Evolutionary conservation across 2,888 invertebrate genomes (phyloP).

Genomic region (Eupithecia dodoneata): DNA sequence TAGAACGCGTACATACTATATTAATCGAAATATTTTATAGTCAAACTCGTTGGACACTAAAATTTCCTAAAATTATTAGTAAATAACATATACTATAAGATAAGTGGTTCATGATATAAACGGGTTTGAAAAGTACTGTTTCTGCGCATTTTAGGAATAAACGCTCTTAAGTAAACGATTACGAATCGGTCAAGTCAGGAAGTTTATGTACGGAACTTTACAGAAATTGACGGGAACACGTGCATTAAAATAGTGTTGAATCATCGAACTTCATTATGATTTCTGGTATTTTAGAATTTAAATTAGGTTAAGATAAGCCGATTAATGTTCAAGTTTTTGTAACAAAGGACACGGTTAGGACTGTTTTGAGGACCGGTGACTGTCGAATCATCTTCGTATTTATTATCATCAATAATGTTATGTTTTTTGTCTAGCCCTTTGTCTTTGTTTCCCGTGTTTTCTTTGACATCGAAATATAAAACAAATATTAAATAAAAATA

Average conservation of each 20-base stretch:
- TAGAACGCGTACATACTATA: no score
- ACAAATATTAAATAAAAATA: not conserved
- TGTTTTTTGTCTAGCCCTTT: constrained; percentile 16
- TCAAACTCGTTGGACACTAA: no score
- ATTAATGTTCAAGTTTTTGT: constrained; percentile 48
- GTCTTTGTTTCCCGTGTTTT: constrained; percentile 20
- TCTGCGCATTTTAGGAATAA: no score
- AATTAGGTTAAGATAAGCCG: constrained; percentile 66
- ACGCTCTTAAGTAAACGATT: no score
- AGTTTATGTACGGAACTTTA: constrained; percentile 44
- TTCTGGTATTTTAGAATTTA: constrained; percentile 73
- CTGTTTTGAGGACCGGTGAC: constrained; percentile 28
- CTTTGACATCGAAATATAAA: constrained; percentile 16
- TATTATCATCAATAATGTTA: constrained; percentile 21
- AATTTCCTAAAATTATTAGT: no score
- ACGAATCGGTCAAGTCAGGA: not conserved
- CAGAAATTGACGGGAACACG: constrained; percentile 9
- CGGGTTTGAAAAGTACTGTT: no score
- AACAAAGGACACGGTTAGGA: constrained; percentile 37
- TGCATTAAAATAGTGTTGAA: constrained; percentile 61
- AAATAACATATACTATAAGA: no score
- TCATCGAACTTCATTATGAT: constrained; percentile 74
- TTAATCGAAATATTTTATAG: no score
- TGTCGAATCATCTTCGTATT: constrained; percentile 31
- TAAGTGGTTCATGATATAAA: no score